A percentile compares a stretch with the other conserved stretches of the same genome.
Evolutionary conservation across 2,888 invertebrate genomes (phyloP).

Genomic region (Lacanobia oleracea): DNA sequence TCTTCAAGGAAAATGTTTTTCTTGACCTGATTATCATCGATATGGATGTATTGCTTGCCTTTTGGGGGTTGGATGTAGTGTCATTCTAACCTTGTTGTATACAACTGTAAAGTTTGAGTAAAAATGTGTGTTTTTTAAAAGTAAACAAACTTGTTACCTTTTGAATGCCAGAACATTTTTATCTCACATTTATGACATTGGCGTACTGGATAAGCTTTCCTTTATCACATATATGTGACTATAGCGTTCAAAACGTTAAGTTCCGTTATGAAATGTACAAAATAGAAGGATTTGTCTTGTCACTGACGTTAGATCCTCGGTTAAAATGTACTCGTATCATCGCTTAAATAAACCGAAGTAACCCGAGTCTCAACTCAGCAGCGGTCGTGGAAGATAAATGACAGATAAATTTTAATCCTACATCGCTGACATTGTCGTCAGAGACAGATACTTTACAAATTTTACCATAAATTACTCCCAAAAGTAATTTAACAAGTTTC

Average conservation of each 20-base stretch:
- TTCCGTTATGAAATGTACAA: too few species aligned
- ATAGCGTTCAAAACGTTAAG: too few species aligned
- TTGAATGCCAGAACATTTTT: too few species aligned
- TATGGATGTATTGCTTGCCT: not conserved
- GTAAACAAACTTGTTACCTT: not conserved
- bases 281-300: not conserved
- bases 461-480: constrained; percentile 47
- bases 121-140: not conserved
- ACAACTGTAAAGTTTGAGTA: too few species aligned
- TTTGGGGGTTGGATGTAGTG: not conserved
- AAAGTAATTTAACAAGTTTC: constrained; percentile 54
- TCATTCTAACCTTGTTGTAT: not conserved
- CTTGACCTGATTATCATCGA: constrained; percentile 14
- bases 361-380: constrained; percentile 2
- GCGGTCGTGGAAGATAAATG: constrained; percentile 14
- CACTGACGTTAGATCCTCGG: not conserved
- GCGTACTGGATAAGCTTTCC: too few species aligned
- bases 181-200: too few species aligned
- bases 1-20: constrained; percentile 19
- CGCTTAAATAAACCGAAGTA: constrained; percentile 2
- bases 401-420: constrained; percentile 27
- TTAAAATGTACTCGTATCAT: not conserved
- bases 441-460: constrained; percentile 46
- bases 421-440: constrained; percentile 30
- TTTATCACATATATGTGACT: too few species aligned